Evolutionary conservation across 2,113 vertebrate genomes (phyloP).

Genomic region (Pachypanchax playfairii): DNA sequence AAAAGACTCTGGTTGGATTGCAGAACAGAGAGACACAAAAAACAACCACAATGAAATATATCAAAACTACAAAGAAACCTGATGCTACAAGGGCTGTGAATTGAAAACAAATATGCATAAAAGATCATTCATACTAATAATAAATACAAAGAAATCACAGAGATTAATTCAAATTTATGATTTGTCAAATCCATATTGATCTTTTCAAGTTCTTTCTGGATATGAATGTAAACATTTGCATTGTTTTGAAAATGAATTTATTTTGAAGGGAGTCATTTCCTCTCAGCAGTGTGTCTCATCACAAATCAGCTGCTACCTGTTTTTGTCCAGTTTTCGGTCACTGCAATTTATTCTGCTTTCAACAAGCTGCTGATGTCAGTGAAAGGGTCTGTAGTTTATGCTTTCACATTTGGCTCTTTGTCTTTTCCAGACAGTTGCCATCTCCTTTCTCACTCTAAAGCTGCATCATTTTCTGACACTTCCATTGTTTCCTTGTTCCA

Average conservation of each 20-base stretch:
- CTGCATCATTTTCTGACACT: slow-evolving; percentile 48
- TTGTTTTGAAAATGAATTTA: no score
- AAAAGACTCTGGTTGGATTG: slow-evolving; percentile 1
- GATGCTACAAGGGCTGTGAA: background rate
- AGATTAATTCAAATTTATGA: no score
- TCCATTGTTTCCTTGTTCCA: slow-evolving; percentile 23
- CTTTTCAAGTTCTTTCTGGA: background rate
- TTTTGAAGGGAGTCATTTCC: background rate
- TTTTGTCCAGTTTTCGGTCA: slow-evolving; percentile 20
- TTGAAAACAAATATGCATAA: background rate
- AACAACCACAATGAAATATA: background rate
- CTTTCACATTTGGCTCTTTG: slow-evolving; percentile 7
- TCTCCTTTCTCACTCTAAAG: slow-evolving; percentile 44
- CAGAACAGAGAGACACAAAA: background rate
- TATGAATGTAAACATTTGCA: no score
- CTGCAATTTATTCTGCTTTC: slow-evolving; percentile 33
- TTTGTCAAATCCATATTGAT: background rate
- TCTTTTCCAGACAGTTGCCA: slow-evolving; percentile 54
- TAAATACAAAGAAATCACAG: no score
- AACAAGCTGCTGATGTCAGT: slow-evolving; percentile 30
- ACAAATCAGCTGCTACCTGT: slow-evolving; percentile 27
- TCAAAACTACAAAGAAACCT: background rate
- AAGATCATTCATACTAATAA: background rate
- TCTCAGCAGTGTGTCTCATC: slow-evolving; percentile 21
- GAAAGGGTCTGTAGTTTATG: slow-evolving; percentile 19